Base-by-base conservation (phyloP, 2,113 vertebrate species). In the Hippocampus barbouri region DNA sequence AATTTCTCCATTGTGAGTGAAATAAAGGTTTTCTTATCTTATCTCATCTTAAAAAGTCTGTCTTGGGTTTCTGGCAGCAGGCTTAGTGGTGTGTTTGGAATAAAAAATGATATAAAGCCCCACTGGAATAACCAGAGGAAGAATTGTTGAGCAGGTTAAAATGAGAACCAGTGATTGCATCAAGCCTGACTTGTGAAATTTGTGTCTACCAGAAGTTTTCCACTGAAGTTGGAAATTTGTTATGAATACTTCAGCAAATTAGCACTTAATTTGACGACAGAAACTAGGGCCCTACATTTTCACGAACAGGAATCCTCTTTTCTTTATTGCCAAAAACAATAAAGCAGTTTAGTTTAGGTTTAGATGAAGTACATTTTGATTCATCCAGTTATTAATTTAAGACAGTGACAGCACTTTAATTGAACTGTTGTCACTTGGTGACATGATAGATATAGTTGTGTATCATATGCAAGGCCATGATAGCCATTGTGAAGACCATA, bases 41-140 rank as follows among this genome's bases (percentile, higher is more conserved):
- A 38, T 38, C 34, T 38, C 34, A 38, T 38, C 34, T 38, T 38
- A 38, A 71, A 60, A 41, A 73, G 64, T 67, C 70, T 72, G 40
- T 75, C 70, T 72, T 72, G 10, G 30, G 68, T 79, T 78, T 76
- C 74, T 72, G 66, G 60, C 59, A 77, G 80, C 63, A 70, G 41
- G 38, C 64, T 69, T 21, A 62, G 62, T n/a, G 64, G 8, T 59
- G 68, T 72, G 74, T 73, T 71, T 66, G 62, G 74, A 78, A 78
- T 79, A 76, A 71, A 83, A 53, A 78, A 23, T 56, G 71, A 70
- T 38, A 72, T 69, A 75, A 74, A 73, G 16, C 70, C 75, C 66
- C 68, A 65, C 18, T 34, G 77, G 72, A 69, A 66, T 66, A 69
- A 67, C 75, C 47, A 74, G 65, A 69, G 69, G 0, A 54, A 21